Evolutionary conservation across 1,140 invertebrate species (phyloP).

Genomic region (Eubasilissa regina): DNA sequence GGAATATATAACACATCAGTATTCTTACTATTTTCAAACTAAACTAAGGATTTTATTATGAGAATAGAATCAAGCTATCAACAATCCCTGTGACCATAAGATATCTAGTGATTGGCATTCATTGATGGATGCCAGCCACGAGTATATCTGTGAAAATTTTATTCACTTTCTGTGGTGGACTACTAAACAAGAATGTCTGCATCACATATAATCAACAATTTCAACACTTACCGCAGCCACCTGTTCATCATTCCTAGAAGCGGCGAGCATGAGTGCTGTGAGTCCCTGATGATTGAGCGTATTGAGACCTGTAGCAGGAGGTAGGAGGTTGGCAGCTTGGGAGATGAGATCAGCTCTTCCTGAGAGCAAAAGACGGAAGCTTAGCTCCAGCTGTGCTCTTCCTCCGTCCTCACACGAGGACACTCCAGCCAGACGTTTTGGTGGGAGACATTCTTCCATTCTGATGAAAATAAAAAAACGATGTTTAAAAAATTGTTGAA

Average conservation of each 20-base stretch:
- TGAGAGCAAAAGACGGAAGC: conserved; percentile 84
- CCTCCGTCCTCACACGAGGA: conserved; percentile 67
- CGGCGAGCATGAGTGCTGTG: conserved; percentile 87
- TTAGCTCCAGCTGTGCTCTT: conserved; percentile 82
- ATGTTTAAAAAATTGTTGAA: too few species aligned
- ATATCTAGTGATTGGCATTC: too few species aligned
- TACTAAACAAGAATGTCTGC: too few species aligned
- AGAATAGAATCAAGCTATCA: too few species aligned
- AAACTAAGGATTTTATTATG: too few species aligned
- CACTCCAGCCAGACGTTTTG: conserved; percentile 63
- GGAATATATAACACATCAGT: too few species aligned
- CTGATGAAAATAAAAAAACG: conserved; percentile 15
- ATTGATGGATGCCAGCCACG: too few species aligned
- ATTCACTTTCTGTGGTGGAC: too few species aligned
- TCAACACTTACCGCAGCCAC: conserved; percentile 75
- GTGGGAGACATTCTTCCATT: conserved; percentile 61
- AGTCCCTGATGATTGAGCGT: conserved; percentile 86
- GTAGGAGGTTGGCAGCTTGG: conserved; percentile 84
- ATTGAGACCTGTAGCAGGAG: conserved; percentile 80
- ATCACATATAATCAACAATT: too few species aligned
- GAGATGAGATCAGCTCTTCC: conserved; percentile 84
- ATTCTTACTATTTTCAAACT: too few species aligned
- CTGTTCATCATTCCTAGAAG: conserved; percentile 84
- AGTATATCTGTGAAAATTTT: too few species aligned
- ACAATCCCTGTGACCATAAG: too few species aligned